These are phyloP conservation scores for Pseudomyrmex flavicornis DNA, from an alignment of 1,140 invertebrate genomes.

Conservation along the genomic window DNA sequence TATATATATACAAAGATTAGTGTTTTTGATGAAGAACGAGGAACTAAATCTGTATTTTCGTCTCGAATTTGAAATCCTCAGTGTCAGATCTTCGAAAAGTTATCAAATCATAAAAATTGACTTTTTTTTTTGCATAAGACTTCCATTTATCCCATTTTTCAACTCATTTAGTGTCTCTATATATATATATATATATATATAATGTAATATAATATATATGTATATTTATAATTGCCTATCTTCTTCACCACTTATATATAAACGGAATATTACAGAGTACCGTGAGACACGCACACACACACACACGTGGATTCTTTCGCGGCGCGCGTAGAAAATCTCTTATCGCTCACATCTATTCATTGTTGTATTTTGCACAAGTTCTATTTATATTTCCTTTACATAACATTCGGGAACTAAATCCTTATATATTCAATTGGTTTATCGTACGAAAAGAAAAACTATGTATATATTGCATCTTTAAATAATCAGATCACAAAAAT, in stretches of 20 bases:
- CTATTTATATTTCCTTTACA: neutral
- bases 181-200: neutral
- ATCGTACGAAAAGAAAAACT: neutral
- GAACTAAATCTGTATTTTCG: slow-evolving; percentile 40
- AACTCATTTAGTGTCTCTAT: slow-evolving; percentile 39
- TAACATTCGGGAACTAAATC: slow-evolving; percentile 10
- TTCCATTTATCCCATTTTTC: slow-evolving; percentile 10
- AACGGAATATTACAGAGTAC: slow-evolving; percentile 31
- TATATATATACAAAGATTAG: slow-evolving; percentile 5
- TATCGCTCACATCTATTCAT: neutral
- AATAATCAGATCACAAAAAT: slow-evolving; percentile 45
- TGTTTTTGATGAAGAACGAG: slow-evolving; percentile 48
- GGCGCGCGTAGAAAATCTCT: slow-evolving; percentile 30
- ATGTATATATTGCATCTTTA: neutral
- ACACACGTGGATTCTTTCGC: neutral
- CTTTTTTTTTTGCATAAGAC: neutral
- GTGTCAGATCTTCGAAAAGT: slow-evolving; percentile 2
- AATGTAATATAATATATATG: slow-evolving; percentile 34
- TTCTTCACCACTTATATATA: slow-evolving; percentile 18
- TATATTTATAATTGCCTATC: slow-evolving; percentile 35
- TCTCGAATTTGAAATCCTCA: neutral
- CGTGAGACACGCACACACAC: neutral
- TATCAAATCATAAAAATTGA: slow-evolving; percentile 28
- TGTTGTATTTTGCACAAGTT: slow-evolving; percentile 5
- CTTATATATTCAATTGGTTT: slow-evolving; percentile 16